Conservation (phyloP, 2,797 vertebrate species). For the Paratrypauchen microcephalus region DNA sequence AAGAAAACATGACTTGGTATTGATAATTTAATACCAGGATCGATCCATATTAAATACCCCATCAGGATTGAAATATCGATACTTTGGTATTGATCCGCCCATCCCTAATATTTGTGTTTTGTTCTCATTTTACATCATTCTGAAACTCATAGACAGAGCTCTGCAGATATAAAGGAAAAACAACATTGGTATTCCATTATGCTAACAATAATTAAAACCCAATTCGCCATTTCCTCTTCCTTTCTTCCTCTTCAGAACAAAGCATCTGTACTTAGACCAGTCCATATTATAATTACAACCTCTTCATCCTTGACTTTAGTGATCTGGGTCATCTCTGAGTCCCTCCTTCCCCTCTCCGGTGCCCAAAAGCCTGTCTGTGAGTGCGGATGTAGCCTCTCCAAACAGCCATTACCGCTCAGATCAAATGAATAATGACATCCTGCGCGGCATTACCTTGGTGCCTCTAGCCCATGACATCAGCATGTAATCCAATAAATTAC, state of each 20-base stretch:
- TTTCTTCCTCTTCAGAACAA: no score
- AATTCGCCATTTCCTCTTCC: no score
- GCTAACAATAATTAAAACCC: no score
- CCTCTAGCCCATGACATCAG: slow-evolving; percentile 53
- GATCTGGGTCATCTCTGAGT: background rate
- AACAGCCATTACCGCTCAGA: slow-evolving; percentile 39
- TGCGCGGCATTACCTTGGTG: slow-evolving; percentile 36
- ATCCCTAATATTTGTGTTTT: no score
- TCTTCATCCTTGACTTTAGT: background rate
- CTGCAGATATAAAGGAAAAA: no score
- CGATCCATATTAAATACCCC: no score
- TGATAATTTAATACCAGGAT: no score
- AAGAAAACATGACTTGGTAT: no score
- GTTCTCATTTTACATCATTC: no score
- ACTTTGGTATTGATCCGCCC: no score
- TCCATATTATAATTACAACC: background rate
- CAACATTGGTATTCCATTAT: background rate
- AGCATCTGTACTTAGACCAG: background rate
- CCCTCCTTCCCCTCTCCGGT: slow-evolving; percentile 7
- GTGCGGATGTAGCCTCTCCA: slow-evolving; percentile 17
- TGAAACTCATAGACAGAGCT: background rate
- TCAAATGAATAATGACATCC: slow-evolving; percentile 52
- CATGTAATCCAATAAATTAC: slow-evolving; percentile 56
- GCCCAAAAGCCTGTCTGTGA: slow-evolving; percentile 1
- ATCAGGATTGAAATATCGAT: no score